Evolutionary conservation across 2,888 invertebrate species (phyloP).

Genomic region (Allygus modestus): DNA sequence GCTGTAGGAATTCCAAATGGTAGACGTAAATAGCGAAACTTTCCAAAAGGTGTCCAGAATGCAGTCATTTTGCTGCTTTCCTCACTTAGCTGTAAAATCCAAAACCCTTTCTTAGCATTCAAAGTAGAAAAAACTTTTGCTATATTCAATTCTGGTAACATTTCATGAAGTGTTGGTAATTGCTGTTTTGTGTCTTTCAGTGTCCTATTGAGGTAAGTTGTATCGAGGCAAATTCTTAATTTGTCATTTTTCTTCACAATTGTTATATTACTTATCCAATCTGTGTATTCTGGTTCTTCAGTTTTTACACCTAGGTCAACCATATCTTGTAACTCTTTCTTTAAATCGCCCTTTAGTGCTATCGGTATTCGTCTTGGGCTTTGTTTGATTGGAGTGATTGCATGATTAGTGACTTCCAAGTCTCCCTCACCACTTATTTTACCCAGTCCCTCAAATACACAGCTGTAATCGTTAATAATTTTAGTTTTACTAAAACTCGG

Average conservation of each 20-base stretch:
- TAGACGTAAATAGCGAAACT: slow-evolving; percentile 65
- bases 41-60: slow-evolving; percentile 69
- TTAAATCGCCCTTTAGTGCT: slow-evolving; percentile 49
- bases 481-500: background rate
- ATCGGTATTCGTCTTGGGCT: slow-evolving; percentile 35
- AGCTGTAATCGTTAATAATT: slow-evolving; percentile 37
- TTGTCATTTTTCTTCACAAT: slow-evolving; percentile 63
- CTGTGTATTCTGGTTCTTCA: slow-evolving; percentile 63
- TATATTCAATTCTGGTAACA: slow-evolving; percentile 57
- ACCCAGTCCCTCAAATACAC: slow-evolving; percentile 63
- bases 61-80: slow-evolving; percentile 67
- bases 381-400: background rate
- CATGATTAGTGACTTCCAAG: slow-evolving; percentile 6
- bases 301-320: slow-evolving; percentile 58
- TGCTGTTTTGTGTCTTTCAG: slow-evolving; percentile 64
- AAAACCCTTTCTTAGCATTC: slow-evolving; percentile 66
- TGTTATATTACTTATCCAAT: slow-evolving; percentile 65
- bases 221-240: slow-evolving; percentile 65
- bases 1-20: slow-evolving; percentile 67
- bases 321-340: slow-evolving; percentile 62
- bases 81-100: slow-evolving; percentile 66
- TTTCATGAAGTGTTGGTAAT: slow-evolving; percentile 65
- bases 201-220: slow-evolving; percentile 62
- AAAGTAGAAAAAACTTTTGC: slow-evolving; percentile 62
- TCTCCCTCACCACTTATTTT: slow-evolving; percentile 3